Percentiles rank a stretch among this genome's conserved stretches.
phyloP scores from a whole-genome alignment of 2,888 invertebrate genomes.

The Artemia sp. region DNA sequence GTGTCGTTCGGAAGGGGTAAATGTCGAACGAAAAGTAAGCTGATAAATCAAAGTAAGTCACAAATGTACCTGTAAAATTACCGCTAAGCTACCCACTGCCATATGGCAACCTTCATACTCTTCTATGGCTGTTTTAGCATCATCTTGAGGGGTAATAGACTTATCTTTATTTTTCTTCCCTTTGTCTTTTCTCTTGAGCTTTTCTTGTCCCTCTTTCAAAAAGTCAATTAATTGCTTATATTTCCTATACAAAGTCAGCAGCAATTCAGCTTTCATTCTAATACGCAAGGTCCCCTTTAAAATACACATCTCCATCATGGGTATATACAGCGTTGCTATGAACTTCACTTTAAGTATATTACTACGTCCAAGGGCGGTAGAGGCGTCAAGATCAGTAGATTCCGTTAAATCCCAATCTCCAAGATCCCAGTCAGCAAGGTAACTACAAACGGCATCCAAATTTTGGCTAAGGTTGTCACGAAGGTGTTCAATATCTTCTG shows the following conservation, averaged over 20 bases:
- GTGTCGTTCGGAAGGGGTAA: no score
- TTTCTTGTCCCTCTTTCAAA: background rate
- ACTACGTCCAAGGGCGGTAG: background rate
- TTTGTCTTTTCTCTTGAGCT: background rate
- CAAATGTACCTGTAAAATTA: background rate
- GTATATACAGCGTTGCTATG: background rate
- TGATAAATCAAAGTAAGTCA: background rate
- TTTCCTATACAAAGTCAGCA: slow-evolving; percentile 1
- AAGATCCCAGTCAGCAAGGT: background rate
- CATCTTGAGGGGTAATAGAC: background rate
- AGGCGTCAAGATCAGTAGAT: background rate
- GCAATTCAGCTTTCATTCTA: background rate
- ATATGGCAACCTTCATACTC: slow-evolving; percentile 3
- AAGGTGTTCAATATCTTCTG: slow-evolving; percentile 3
- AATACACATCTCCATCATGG: slow-evolving; percentile 10
- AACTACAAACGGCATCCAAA: background rate
- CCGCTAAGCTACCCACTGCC: background rate
- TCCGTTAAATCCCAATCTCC: slow-evolving; percentile 10
- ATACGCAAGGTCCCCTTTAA: background rate
- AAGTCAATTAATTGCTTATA: background rate
- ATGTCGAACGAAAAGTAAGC: no score
- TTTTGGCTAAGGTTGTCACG: background rate
- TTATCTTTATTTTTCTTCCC: background rate
- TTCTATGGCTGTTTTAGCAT: background rate
- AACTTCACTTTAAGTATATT: slow-evolving; percentile 5